Conservation (phyloP, 2,888 invertebrate species). For the Hecatera dysodea region DNA sequence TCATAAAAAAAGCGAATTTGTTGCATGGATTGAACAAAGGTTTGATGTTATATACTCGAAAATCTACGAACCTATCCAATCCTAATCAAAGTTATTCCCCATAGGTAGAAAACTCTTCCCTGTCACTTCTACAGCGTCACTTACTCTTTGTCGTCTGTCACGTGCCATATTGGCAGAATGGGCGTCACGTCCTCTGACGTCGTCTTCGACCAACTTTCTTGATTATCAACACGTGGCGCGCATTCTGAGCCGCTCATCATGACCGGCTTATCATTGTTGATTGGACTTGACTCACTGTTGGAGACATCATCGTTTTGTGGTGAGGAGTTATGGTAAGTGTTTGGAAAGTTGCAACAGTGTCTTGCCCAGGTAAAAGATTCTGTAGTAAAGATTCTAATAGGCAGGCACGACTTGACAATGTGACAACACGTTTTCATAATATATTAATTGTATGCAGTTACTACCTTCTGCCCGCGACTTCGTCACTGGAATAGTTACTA, state of each 20-base stretch:
- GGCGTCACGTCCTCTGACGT: conserved; percentile 82
- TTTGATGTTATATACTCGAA: no score
- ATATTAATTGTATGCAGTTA: no score
- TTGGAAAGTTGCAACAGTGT: not conserved
- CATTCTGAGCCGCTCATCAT: conserved; percentile 79
- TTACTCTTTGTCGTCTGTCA: conserved; percentile 71
- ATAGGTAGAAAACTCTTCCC: conserved; percentile 40
- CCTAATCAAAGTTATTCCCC: not conserved
- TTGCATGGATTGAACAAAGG: no score
- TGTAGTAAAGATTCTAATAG: no score
- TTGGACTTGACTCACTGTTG: conserved; percentile 62
- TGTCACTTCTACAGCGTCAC: conserved; percentile 28
- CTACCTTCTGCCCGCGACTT: no score
- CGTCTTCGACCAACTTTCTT: conserved; percentile 85
- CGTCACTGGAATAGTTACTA: no score
- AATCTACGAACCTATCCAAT: no score
- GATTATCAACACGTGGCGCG: conserved; percentile 86
- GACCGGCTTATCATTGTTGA: conserved; percentile 66
- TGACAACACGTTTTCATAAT: no score
- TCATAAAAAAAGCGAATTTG: no score
- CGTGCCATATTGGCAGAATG: conserved; percentile 83
- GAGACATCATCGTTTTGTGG: conserved; percentile 34
- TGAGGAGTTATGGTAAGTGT: not conserved
- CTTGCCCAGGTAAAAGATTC: not conserved
- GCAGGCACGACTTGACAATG: no score